A percentile compares a stretch with the other conserved stretches of the same genome.
Evolutionary conservation across 2,797 vertebrate genomes (phyloP).

Genomic region (Perodicticus potto): DNA sequence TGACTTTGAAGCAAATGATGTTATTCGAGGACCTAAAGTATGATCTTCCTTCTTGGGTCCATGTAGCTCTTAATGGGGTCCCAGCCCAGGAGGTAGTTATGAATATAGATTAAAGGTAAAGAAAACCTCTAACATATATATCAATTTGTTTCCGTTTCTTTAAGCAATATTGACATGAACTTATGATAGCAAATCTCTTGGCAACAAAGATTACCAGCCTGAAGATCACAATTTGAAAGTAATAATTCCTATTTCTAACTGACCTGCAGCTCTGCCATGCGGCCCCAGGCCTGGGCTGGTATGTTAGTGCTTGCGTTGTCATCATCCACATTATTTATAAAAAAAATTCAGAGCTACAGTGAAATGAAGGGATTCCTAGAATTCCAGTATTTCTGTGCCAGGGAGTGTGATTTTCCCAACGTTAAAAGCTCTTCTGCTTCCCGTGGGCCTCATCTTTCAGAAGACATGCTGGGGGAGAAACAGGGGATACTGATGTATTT

Average conservation of each 20-base stretch:
- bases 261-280: background rate
- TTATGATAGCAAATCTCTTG: background rate
- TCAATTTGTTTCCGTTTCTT: background rate
- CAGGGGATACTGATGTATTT: background rate
- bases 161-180: background rate
- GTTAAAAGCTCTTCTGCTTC: background rate
- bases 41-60: background rate
- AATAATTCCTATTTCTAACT: background rate
- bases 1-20: background rate
- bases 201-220: background rate
- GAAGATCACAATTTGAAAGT: background rate
- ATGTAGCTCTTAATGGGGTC: background rate
- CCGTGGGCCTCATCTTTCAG: background rate
- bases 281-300: background rate
- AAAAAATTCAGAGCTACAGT: background rate
- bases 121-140: background rate
- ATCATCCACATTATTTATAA: background rate
- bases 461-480: background rate
- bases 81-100: background rate
- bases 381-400: background rate
- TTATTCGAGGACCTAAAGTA: background rate
- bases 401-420: rapidly evolving
- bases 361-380: background rate
- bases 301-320: background rate
- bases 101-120: background rate